Base-by-base conservation (phyloP, 2,888 invertebrate species). In the Eupsilia transversa region DNA sequence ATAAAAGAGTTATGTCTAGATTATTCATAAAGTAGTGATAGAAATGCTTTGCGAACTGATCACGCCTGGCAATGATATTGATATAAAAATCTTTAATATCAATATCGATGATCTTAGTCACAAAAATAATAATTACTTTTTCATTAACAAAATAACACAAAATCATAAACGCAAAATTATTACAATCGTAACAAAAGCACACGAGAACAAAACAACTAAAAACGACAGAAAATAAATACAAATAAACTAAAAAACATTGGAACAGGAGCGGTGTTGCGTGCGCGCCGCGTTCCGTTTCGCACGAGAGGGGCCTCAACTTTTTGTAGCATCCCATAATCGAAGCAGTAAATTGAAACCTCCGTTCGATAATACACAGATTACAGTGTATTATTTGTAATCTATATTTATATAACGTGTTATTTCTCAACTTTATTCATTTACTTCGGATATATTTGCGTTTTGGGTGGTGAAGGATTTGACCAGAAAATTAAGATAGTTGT, bases 321-420 rank as follows among this genome's bases (percentile, higher is more conserved):
- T 92, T 91, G 88, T 87, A 87, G 74, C 86, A 77, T 85, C 87
- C 91, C 89, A 92, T 93, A 92, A 94, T 93, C 93, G 91, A 92
- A 90, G 87, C 88, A 86, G 92, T 93, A 92, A 93, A 94, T 94
- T 93, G 93, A 94, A 93, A 93, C 91, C 89, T 90, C 84, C 84
- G 83, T 73, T 84, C 88, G 90, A 91, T 92, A 91, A 90, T 87
- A 86, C 89, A 84, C 85, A 83, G 89, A 91, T 90, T 87, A 86
- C 73, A 71, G 76, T 82, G 77, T 89, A 88, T 89, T 89, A 87
- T 88, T 89, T 87, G 78, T 80, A 82, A 86, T 84, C 72, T 85
- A 87, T 86, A 86, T 85, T 84, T 84, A 80, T 72, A 69, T 64
- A 80, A 72, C 52, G 54, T 83, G 68, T 86, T 68, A 78, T 79